phyloP scores from a whole-genome alignment of 2,113 vertebrate genomes.

The Bettongia penicillata region DNA sequence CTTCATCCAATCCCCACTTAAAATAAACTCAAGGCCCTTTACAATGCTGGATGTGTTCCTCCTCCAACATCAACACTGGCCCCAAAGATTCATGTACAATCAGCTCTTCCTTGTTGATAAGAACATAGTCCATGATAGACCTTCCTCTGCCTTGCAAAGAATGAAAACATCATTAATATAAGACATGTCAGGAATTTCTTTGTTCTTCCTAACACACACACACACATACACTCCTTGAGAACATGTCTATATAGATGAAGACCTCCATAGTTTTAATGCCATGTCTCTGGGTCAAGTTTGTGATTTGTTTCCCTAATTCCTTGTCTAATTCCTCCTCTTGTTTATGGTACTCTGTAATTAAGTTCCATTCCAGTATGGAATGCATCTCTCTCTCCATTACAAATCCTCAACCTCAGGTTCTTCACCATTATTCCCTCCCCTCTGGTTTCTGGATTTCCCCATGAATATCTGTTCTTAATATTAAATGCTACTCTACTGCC shows the following conservation, averaged over 20 bases:
- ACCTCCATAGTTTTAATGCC: not conserved
- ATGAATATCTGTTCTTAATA: not conserved
- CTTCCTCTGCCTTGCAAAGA: not conserved
- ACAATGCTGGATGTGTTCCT: not conserved
- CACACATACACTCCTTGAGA: not conserved
- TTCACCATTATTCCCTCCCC: not conserved
- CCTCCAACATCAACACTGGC: not conserved
- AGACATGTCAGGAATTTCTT: not conserved
- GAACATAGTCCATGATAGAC: not conserved
- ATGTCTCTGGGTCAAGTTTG: not conserved
- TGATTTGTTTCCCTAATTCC: not conserved
- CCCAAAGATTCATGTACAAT: no score
- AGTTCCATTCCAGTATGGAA: not conserved
- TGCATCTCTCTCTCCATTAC: not conserved
- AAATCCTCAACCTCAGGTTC: not conserved
- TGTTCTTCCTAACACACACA: not conserved
- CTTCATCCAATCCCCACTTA: not conserved
- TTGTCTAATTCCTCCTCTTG: not conserved
- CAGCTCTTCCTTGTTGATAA: not conserved
- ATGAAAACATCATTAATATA: not conserved
- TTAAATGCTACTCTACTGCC: not conserved
- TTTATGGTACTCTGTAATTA: not conserved
- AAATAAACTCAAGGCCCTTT: not conserved
- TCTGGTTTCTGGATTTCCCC: not conserved
- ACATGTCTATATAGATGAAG: not conserved